Percentiles rank a stretch among this genome's conserved stretches.
phyloP scores from a whole-genome alignment of 1,140 invertebrate species.

The Drosophila repleta region DNA sequence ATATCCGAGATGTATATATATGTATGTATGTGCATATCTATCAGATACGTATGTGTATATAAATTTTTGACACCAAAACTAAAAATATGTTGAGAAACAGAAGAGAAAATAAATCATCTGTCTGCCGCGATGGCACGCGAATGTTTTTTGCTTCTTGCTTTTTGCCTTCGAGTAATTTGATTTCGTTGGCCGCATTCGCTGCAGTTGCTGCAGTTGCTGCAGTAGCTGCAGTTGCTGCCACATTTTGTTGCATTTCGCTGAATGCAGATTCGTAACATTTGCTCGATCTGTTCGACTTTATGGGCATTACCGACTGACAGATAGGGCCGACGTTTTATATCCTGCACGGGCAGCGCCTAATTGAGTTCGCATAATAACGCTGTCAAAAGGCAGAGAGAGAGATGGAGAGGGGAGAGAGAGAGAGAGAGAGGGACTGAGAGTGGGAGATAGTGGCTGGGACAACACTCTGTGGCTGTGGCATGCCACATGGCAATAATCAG shows the following conservation, averaged over 20 bases:
- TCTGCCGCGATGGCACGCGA: constrained; percentile 65
- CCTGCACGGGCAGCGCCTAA: constrained; percentile 42
- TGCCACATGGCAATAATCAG: constrained; percentile 57
- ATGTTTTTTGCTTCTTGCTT: constrained; percentile 30
- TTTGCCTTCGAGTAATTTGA: constrained; percentile 17
- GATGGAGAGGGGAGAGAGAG: background rate
- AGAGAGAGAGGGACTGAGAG: background rate
- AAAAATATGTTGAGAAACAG: constrained; percentile 16
- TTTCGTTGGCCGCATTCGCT: constrained; percentile 24
- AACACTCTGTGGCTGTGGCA: background rate
- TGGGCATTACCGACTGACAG: constrained; percentile 62
- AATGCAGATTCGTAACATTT: constrained; percentile 36
- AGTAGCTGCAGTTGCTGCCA: constrained; percentile 3
- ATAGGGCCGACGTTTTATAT: constrained; percentile 22
- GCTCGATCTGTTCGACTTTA: constrained; percentile 45
- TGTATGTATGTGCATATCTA: background rate
- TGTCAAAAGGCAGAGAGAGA: constrained; percentile 43
- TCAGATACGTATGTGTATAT: constrained; percentile 17
- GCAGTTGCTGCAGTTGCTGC: constrained; percentile 12
- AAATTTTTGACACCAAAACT: constrained; percentile 58
- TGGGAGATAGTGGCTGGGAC: background rate
- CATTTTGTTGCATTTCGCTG: constrained; percentile 16
- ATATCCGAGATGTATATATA: background rate
- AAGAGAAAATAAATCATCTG: constrained; percentile 70
- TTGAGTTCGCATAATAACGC: constrained; percentile 73